These are phyloP conservation scores for Tryphoninae sp. DNA, from an alignment of 2,888 invertebrate species.

Conservation along the genomic window DNA sequence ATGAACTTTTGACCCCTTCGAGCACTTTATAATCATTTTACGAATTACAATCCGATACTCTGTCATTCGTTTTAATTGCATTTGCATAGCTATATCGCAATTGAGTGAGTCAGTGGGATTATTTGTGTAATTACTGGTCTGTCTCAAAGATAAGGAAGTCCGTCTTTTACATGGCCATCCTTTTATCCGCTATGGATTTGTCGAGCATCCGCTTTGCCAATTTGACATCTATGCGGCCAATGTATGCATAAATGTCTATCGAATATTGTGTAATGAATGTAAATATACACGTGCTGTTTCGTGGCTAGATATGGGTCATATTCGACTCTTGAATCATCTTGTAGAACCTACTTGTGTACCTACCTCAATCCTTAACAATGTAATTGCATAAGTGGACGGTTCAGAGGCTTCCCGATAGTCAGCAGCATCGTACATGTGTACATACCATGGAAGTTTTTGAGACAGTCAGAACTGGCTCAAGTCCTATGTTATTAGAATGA, in stretches of 20 bases:
- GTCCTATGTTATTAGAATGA: neutral
- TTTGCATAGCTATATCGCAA: neutral
- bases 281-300: neutral
- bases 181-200: constrained; percentile 8
- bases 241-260: neutral
- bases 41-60: neutral
- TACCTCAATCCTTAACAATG: constrained; percentile 71
- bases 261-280: neutral
- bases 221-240: neutral
- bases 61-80: constrained; percentile 38
- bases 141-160: neutral
- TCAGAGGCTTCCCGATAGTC: constrained; percentile 68
- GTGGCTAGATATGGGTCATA: constrained; percentile 56
- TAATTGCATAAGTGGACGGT: constrained; percentile 73
- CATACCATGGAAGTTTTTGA: constrained; percentile 17
- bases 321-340: constrained; percentile 66
- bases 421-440: constrained; percentile 33
- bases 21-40: neutral
- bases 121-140: neutral
- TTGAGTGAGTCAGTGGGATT: constrained; percentile 12
- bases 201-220: neutral
- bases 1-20: constrained; percentile 24
- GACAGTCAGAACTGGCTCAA: neutral
- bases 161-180: neutral
- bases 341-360: constrained; percentile 64